Percentiles rank a stretch among this genome's conserved stretches.
These are phyloP conservation scores for Otocyon megalotis DNA, from an alignment of 2,113 vertebrate species.

Conservation along the genomic window DNA sequence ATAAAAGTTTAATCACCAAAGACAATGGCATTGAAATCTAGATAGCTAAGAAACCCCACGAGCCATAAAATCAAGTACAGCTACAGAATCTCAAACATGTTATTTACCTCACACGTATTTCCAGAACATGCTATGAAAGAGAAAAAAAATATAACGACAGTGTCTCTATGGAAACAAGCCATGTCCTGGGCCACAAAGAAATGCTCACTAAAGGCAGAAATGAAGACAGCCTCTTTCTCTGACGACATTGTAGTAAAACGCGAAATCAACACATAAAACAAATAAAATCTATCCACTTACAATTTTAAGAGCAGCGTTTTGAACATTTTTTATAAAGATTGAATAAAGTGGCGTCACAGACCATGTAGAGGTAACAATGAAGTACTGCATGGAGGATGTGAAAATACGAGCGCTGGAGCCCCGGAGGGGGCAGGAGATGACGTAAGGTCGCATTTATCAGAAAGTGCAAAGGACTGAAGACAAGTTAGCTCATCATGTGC, in stretches of 20 bases:
- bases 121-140: neutral
- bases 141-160: neutral
- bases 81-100: neutral
- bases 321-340: neutral
- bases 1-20: neutral
- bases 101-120: neutral
- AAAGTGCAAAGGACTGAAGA: neutral
- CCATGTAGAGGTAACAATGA: neutral
- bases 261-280: neutral
- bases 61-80: neutral
- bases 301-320: neutral
- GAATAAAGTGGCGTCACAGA: neutral
- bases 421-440: neutral
- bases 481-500: neutral
- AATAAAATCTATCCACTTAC: neutral
- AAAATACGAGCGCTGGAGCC: neutral
- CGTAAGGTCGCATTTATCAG: neutral
- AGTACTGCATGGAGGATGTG: neutral
- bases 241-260: neutral
- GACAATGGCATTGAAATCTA: neutral
- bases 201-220: neutral
- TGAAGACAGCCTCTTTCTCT: neutral
- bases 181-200: neutral
- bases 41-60: neutral
- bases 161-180: neutral